Evolutionary conservation across 2,797 vertebrate species (phyloP).

Genomic region (Xerus rutilus): DNA sequence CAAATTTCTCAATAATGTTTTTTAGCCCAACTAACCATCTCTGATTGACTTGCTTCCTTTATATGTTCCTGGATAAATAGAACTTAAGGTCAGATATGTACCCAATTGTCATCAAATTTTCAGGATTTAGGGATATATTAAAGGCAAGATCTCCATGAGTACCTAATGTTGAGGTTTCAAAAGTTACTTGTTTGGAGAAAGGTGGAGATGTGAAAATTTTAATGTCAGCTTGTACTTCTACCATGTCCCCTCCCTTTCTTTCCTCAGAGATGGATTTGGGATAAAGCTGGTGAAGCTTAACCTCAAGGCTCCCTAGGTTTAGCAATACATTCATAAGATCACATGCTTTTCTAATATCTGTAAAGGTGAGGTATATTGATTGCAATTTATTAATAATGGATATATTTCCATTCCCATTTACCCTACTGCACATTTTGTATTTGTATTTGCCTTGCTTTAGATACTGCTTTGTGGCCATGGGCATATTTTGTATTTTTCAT

Average conservation of each 20-base stretch:
- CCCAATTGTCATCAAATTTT: not conserved
- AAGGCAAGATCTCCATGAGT: not conserved
- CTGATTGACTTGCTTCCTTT: not conserved
- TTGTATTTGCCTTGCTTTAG: not conserved
- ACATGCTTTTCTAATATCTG: not conserved
- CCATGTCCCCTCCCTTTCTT: not conserved
- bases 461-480: accelerated
- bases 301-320: not conserved
- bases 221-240: not conserved
- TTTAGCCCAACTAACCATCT: not conserved
- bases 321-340: not conserved
- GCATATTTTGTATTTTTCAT: not conserved
- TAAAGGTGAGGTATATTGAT: not conserved
- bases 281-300: not conserved
- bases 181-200: not conserved
- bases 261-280: not conserved
- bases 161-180: not conserved
- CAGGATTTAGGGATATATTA: not conserved
- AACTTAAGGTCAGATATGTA: not conserved
- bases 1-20: not conserved
- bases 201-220: not conserved
- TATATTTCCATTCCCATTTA: not conserved
- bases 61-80: not conserved
- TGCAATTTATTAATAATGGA: not conserved
- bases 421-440: not conserved